These are phyloP conservation scores for Agelastica alni DNA, from an alignment of 2,888 invertebrate species.

Conservation along the genomic window DNA sequence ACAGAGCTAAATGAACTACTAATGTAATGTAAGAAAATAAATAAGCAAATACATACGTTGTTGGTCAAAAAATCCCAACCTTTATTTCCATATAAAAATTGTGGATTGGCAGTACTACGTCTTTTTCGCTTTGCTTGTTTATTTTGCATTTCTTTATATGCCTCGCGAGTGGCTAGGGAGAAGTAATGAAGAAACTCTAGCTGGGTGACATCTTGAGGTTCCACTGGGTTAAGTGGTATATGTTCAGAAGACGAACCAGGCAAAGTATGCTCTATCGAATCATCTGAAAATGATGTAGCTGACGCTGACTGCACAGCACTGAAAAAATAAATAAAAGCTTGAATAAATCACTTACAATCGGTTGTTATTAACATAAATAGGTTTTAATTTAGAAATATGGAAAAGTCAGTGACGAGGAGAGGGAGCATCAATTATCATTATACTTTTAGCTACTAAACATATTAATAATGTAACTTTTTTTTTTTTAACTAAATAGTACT, in stretches of 20 bases:
- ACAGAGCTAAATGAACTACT: constrained; percentile 3
- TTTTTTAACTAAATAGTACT: too few species aligned
- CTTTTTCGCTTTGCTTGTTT: constrained; percentile 60
- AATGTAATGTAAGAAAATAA: not conserved
- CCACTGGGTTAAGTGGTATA: constrained; percentile 39
- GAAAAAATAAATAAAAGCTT: constrained; percentile 14
- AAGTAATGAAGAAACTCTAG: constrained; percentile 56
- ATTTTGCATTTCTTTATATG: constrained; percentile 59
- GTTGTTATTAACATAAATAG: too few species aligned
- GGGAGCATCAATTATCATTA: too few species aligned
- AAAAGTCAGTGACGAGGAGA: too few species aligned
- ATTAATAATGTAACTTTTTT: too few species aligned
- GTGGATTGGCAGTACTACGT: constrained; percentile 62
- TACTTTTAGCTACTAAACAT: too few species aligned
- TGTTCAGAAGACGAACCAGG: constrained; percentile 48
- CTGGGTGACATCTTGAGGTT: constrained; percentile 54
- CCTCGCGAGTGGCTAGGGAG: constrained; percentile 58
- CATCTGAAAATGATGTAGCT: constrained; percentile 50
- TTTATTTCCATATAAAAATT: constrained; percentile 60
- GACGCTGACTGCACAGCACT: constrained; percentile 43
- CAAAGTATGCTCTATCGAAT: constrained; percentile 48
- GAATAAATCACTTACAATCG: too few species aligned
- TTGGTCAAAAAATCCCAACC: constrained; percentile 50
- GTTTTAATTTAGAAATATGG: not conserved
- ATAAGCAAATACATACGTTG: constrained; percentile 37